Evolutionary conservation across 2,797 vertebrate species (phyloP), one percentile per base, ranked within the genome.

Genomic region (Coccyzus lansbergi): DNA sequence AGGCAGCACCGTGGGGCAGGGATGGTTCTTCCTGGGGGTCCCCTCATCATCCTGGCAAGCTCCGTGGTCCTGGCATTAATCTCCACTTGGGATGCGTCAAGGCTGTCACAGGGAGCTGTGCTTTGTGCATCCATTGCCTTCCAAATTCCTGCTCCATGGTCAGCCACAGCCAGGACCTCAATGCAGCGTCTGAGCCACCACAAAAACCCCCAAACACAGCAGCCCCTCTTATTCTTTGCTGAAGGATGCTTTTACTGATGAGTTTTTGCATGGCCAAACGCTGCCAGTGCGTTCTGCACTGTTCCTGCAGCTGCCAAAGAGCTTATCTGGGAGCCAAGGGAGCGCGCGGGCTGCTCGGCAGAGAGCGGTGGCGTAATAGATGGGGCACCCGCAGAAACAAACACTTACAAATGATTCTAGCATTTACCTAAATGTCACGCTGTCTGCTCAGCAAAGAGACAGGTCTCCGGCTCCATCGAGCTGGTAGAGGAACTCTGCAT

Each of bases 351-450:
- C 94, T 78, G 92, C 65, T 97, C 88, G 77, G 94, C 96, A 96
- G 95, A 96, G 83, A 86, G 92, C 96, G 90, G 94, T 77, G 96
- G 95, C 51, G 71, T 97, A 96, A 98, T 95, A 86, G 96, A 97
- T 97, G 97, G 95, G 96, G 92, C 90, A 90, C 95, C 85, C 94
- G 29, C 9, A 74, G 97, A 97, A 97, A 97, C 95, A 95, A 98
- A 95, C 97, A 95, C 96, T 97, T 97, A 98, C 97, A 97, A 97
- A 98, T 97, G 97, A 94, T 94, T 97, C 94, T 97, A 95, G 97
- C 97, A 97, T 97, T 98, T 97, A 95, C 96, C 96, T 87, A 97
- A 98, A 98, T 98, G 98, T 98, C 97, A 98, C 82, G 33, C 94
- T 69, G 78, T 91, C 97, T 94, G 96, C 97, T 97, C 91, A 74